Base-by-base conservation (phyloP, 2,113 vertebrate genomes). In the Brachyhypopomus occidentalis region DNA sequence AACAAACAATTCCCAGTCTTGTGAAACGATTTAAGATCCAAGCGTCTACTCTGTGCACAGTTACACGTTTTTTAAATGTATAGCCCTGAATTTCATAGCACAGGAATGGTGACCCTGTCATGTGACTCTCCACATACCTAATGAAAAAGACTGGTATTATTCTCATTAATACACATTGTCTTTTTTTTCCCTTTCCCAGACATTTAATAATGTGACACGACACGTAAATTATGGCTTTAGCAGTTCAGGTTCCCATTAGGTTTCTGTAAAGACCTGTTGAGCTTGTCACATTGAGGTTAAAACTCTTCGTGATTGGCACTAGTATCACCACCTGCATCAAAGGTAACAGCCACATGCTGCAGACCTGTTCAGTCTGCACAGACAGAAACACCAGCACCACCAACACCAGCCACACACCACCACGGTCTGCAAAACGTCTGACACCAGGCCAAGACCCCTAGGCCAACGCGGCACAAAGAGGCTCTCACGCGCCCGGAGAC, bases 241-340 rank as follows among this genome's bases (percentile, higher is more conserved):
- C 75, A 34, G 17, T 38, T 58, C 62, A 5, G 4, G 38, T 83
- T 83, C 16, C 63, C 82, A 86, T 70, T 30, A 75, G 20, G n/a
- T 38, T 79, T 60, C 66, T 77, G 70, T 41, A 52, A 79, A 79
- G 64, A 81, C 58, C 63, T 79, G 82, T 79, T 55, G 72, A 79
- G 12, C 64, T 63, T 34, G 69, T 73, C 83, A 77, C 6, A 25
- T 60, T 78, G 69, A 55, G 62, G 82, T 71, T 75, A n/a, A 22
- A 41, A 17, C 22, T 60, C 12, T 22, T 58, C 19, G 3, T 71
- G 82, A 62, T 79, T 79, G 64, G 55, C 69, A 75, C 63, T 25
- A 25, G 17, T 0, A 25, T 60, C 52, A 7, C 20, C 52, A 62
- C 36, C 52, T 75, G 82, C 56, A 55, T 75, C 64, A 72, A 34